Percentiles rank a stretch among this genome's conserved stretches.
Evolutionary conservation across 2,888 invertebrate species (phyloP).

Genomic region (Drosophila mettleri): DNA sequence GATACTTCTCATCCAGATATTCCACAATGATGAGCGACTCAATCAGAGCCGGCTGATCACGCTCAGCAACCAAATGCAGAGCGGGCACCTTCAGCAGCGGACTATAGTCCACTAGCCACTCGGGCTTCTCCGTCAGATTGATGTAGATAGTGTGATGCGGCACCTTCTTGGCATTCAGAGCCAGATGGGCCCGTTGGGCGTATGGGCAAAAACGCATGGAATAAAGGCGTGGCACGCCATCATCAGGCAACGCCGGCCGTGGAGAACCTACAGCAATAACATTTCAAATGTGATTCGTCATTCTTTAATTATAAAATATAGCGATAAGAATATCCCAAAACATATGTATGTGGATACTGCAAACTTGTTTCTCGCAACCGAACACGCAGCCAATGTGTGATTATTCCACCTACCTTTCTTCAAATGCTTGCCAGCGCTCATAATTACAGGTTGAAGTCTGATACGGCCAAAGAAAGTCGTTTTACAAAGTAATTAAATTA

Average conservation of each 20-base stretch:
- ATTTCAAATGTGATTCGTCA: slow-evolving; percentile 5
- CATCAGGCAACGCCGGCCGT: slow-evolving; percentile 87
- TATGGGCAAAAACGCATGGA: slow-evolving; percentile 95
- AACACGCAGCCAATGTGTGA: slow-evolving; percentile 6
- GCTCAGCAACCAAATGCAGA: slow-evolving; percentile 88
- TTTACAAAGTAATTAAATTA: neutral
- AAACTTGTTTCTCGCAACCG: slow-evolving; percentile 29
- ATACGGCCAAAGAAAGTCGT: slow-evolving; percentile 24
- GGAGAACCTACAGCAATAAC: slow-evolving; percentile 87
- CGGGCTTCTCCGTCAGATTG: slow-evolving; percentile 91
- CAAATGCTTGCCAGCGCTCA: slow-evolving; percentile 64
- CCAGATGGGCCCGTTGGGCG: slow-evolving; percentile 91
- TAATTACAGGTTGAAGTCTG: slow-evolving; percentile 31
- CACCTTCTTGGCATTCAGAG: slow-evolving; percentile 91
- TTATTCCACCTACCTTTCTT: slow-evolving; percentile 50
- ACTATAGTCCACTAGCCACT: slow-evolving; percentile 91
- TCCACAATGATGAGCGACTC: slow-evolving; percentile 93
- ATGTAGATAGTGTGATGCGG: slow-evolving; percentile 91
- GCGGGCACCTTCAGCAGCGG: slow-evolving; percentile 90
- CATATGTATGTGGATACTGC: slow-evolving; percentile 12
- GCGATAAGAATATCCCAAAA: slow-evolving; percentile 19
- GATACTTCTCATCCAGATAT: slow-evolving; percentile 93
- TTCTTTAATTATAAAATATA: neutral
- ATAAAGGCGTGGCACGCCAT: slow-evolving; percentile 90
- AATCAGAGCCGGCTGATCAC: slow-evolving; percentile 87